Evolutionary conservation across 1,140 invertebrate species (phyloP).

Genomic region (Heterodera carotae): DNA sequence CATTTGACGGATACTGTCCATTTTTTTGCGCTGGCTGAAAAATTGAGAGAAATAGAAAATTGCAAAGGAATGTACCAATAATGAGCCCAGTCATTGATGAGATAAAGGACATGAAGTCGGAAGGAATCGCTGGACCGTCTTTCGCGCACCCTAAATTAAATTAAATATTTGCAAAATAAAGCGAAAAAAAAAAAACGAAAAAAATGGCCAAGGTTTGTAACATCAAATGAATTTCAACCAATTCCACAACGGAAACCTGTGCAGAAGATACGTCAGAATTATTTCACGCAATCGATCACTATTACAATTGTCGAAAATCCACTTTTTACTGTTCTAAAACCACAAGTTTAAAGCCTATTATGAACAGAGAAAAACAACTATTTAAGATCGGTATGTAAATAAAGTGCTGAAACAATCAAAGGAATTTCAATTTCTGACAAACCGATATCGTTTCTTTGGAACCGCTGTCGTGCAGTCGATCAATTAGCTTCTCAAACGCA

Average conservation of each 20-base stretch:
- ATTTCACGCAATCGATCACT: constrained; percentile 58
- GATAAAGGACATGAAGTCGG: constrained; percentile 57
- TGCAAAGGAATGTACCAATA: constrained; percentile 47
- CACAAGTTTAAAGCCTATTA: constrained; percentile 18
- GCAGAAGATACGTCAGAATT: constrained; percentile 52
- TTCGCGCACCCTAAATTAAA: constrained; percentile 41
- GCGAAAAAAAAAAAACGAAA: not conserved
- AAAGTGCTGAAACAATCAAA: constrained; percentile 17
- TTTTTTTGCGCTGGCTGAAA: constrained; percentile 58
- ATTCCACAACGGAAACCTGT: constrained; percentile 38
- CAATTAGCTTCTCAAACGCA: constrained; percentile 44
- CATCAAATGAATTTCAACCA: constrained; percentile 2
- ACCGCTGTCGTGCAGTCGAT: constrained; percentile 46
- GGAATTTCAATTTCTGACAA: constrained; percentile 31
- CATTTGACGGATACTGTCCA: constrained; percentile 52
- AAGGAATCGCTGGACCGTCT: constrained; percentile 40
- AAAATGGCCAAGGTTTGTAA: constrained; percentile 6
- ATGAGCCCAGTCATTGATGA: constrained; percentile 62
- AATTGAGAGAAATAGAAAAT: not conserved
- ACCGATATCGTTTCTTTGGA: constrained; percentile 58
- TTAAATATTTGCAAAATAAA: constrained; percentile 25
- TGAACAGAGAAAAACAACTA: constrained; percentile 29
- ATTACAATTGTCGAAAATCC: constrained; percentile 60
- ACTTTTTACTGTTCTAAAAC: constrained; percentile 57
- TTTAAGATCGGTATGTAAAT: not conserved